Evolutionary conservation across 64 coral and sea anemone species (phyloP), one percentile per base, ranked within the genome.

Genomic region (Actinia equina): DNA sequence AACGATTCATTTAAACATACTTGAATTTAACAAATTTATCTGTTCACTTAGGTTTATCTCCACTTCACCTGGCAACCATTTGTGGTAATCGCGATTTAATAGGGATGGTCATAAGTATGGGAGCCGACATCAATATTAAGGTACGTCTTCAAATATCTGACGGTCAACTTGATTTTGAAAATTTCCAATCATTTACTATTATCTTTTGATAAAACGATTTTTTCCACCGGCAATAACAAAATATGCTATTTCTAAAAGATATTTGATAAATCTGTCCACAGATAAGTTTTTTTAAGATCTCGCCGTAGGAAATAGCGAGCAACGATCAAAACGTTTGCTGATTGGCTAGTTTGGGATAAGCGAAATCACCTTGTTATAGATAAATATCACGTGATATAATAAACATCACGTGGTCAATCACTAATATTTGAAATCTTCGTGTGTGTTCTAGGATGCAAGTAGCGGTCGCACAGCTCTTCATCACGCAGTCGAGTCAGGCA

Each of bases 391-490:
- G 13, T 30, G 27, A 4, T 30, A 27, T 11, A 74, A 10, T 4
- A 74, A n/a, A 69, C 6, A 41, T 74, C 26, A 30, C 13, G 69
- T n/a, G 26, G 25, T 69, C 61, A 23, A 15, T 13, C 83, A 74
- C 19, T 71, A 71, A 10, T 11, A 74, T 13, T 74, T 65, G 20
- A 25, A 14, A 74, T 30, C n/a, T n/a, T n/a, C 25, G 30, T 30
- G 13, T 12, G 11, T 30, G n/a, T 81, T 17, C 0, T 23, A 99
- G 97, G 97, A 99, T 64, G 86, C 90, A 17, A 99, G 91, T 55
- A 99, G 97, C 82, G 97, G 97, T 53, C 85, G 97, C 62, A 95
- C 88, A 74, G 62, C 97, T 6, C 79, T 99, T 27, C 97, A 99
- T 80, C 97, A 99, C 42, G 97, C 97, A 74, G 97, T 99, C 14